Base-by-base conservation (phyloP, 30 jellyfish, hydroid and myxozoan species). In the Cassiopea xamachana region DNA sequence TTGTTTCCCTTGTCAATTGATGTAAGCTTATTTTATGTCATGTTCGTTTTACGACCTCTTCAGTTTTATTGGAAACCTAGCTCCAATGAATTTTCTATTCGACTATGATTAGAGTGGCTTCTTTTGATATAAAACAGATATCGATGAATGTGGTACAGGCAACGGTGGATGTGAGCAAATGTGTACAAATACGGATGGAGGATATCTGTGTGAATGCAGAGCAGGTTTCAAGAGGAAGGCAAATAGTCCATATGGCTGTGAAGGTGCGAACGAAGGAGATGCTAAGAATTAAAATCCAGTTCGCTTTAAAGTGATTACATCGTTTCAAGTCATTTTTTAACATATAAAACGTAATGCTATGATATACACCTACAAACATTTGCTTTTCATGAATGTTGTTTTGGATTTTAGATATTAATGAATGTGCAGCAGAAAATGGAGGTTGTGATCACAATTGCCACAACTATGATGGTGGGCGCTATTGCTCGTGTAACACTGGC, bases 101-200 rank as follows among this genome's bases (percentile, higher is more conserved):
- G 64, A 55, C 64, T 6, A 55, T 3, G 64, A 3, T 55, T 55
- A 55, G 64, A 55, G 12, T 55, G 12, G 64, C 64, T 55, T 55
- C 12, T 55, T 6, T 55, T 55, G 7, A 3, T 3, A 6, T 55
- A 3, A 3, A 55, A 1, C 60, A 96, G 99, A 96, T 77, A 73
- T 92, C 75, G 85, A 96, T 71, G 99, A 96, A 90, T 96, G 99
- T 75, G 99, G 98, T 5, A 39, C 88, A 7, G 80, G 82, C 58
- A 96, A 96, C 67, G 99, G 99, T 27, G 99, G 99, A 1, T 96
- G 99, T 77, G 98, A 92, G 47, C 99, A 96, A 85, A 84, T 91
- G 97, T 96, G 99, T 64, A 73, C 81, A 85, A 96, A 96, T 87
- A 92, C 98, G 16, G 73, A 83, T 48, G 99, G 99, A 8, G 99